Base-by-base conservation (phyloP, 2,888 invertebrate genomes). In the Crocallis elinguaria region DNA sequence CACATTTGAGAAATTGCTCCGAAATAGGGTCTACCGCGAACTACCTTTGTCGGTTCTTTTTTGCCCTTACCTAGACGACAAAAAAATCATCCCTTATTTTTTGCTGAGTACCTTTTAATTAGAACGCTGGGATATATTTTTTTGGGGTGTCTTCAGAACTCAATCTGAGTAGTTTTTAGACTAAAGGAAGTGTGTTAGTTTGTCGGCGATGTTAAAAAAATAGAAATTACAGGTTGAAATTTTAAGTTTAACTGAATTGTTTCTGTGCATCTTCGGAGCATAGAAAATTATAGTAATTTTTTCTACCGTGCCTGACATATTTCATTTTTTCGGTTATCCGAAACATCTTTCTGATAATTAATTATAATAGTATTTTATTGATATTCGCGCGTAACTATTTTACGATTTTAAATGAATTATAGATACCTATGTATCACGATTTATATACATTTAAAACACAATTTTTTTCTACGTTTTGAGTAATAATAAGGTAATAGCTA, bases 81-180 rank as follows among this genome's bases (percentile, higher is more conserved):
- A 85, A 84, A 82, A 71, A 73, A 73, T n/a, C 81, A 79, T 79
- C 88, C 85, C 82, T 75, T 57, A 50, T 83, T 89, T 89, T 90
- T 89, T 87, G 83, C 77, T 63, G 67, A 77, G 79, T 79, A 82
- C 79, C 82, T 84, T 86, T 88, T 88, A 89, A 91, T 90, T 91
- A 90, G 84, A 71, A 68, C 64, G 65, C 43, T 61, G 66, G 68
- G 62, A 57, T 66, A 57, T 66, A 60, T 67, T 67, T 67, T 69
- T 70, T 54, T 71, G 32, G 12, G 49, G 38, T 57, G 57, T 35
- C 52, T 35, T 39, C 38, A 33, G 33, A 38, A 33, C 38, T 46
- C 43, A 33, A 49, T 53, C 49, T 53, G 38, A 19, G 46, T n/a
- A 36, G 52, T 17, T 35, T 51, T 29, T 14, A 35, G 9, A 4